Conservation (phyloP, 2,113 vertebrate genomes). For the Dipodomys stephensi region DNA sequence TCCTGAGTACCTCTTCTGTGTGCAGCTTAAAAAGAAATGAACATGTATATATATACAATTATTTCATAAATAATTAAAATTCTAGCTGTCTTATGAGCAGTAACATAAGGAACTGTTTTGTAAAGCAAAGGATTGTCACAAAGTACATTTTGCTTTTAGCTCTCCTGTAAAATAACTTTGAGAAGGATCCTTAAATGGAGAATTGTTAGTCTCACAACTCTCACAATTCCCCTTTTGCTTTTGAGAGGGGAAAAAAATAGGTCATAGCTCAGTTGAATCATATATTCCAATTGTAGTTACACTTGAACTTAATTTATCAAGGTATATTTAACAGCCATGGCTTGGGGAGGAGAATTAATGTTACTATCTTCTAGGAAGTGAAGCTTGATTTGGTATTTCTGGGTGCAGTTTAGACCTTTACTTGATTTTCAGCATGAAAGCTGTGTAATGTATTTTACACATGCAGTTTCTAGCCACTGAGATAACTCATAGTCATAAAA, state of each 20-base stretch:
- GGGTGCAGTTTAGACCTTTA: background rate
- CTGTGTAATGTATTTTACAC: slow-evolving; percentile 31
- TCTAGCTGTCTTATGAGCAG: background rate
- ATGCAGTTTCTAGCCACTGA: background rate
- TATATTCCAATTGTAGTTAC: slow-evolving; percentile 70
- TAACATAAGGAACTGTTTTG: background rate
- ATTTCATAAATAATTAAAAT: slow-evolving; percentile 33
- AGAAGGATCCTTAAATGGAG: slow-evolving; percentile 49
- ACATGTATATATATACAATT: background rate
- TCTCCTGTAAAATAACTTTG: slow-evolving; percentile 36
- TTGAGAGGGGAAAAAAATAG: slow-evolving; percentile 68
- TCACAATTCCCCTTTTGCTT: slow-evolving; percentile 58
- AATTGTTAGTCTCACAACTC: slow-evolving; percentile 56
- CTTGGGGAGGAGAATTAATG: slow-evolving; percentile 30
- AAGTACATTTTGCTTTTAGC: background rate
- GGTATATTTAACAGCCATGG: slow-evolving; percentile 60
- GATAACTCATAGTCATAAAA: slow-evolving; percentile 53
- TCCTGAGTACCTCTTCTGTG: slow-evolving; percentile 11
- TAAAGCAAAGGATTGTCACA: background rate
- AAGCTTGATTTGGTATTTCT: slow-evolving; percentile 9
- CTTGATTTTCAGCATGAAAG: background rate
- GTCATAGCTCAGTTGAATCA: slow-evolving; percentile 63
- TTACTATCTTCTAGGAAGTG: background rate
- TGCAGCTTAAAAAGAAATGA: slow-evolving; percentile 44
- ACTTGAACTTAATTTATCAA: slow-evolving; percentile 67